Conservation (phyloP, 2,888 invertebrate species). For the Tridacna gigas region DNA sequence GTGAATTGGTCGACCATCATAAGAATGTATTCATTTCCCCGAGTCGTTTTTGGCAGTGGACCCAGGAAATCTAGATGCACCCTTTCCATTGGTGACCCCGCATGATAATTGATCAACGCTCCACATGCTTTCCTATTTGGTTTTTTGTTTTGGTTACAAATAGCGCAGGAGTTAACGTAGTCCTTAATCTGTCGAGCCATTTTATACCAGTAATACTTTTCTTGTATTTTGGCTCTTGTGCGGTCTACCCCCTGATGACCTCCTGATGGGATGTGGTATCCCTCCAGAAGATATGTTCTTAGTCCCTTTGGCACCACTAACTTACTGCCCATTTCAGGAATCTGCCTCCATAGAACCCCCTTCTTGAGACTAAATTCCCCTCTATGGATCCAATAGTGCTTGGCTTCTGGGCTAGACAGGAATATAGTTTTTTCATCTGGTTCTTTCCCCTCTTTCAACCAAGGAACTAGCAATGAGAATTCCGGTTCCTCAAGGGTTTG, state of each 20-base stretch:
- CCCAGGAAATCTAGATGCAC: slow-evolving; percentile 29
- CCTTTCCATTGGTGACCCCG: slow-evolving; percentile 27
- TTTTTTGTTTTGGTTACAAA: no score
- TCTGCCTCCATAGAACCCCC: neutral
- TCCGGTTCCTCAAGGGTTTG: no score
- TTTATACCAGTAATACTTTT: slow-evolving; percentile 38
- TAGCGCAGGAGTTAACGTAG: slow-evolving; percentile 19
- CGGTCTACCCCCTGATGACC: slow-evolving; percentile 48
- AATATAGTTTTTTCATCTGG: slow-evolving; percentile 8
- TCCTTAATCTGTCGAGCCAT: slow-evolving; percentile 12
- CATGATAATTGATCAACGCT: slow-evolving; percentile 13
- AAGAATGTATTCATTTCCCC: slow-evolving; percentile 27
- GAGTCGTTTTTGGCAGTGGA: slow-evolving; percentile 21
- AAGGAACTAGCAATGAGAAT: no score
- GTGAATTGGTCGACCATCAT: slow-evolving; percentile 37
- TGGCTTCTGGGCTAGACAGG: slow-evolving; percentile 2
- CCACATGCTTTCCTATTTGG: no score
- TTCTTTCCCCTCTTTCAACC: neutral
- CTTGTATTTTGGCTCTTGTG: slow-evolving; percentile 15
- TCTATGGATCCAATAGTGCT: slow-evolving; percentile 28
- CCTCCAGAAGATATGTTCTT: neutral
- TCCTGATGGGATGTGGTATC: slow-evolving; percentile 39
- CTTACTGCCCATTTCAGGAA: neutral
- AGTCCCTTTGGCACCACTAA: slow-evolving; percentile 21
- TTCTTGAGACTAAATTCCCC: neutral